A percentile compares a stretch with the other conserved stretches of the same genome.
Evolutionary conservation across 37 sponge, comb jelly and placozoan genomes (phyloP).

Genomic region (Lycopodina hypogea): DNA sequence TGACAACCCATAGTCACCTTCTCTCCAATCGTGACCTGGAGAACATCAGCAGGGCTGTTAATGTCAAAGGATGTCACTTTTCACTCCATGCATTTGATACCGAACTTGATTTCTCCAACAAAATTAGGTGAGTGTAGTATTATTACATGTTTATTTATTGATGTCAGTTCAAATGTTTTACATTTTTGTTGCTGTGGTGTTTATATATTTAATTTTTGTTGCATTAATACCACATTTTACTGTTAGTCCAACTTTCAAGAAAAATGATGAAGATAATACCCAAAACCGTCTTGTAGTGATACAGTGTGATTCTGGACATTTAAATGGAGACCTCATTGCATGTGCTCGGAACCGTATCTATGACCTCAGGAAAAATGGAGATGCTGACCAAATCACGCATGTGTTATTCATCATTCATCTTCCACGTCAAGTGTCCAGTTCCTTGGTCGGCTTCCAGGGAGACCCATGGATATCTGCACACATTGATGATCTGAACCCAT

Average conservation of each 20-base stretch:
- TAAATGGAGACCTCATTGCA: conserved; percentile 79
- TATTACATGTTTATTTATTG: not conserved
- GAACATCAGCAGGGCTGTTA: not conserved
- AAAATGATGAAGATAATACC: not conserved
- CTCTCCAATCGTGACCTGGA: conserved; percentile 45
- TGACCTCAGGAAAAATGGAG: conserved; percentile 39
- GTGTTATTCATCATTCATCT: conserved; percentile 66
- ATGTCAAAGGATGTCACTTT: not conserved
- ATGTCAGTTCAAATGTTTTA: not conserved
- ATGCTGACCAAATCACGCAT: conserved; percentile 27
- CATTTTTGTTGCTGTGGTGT: not conserved
- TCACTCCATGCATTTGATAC: conserved; percentile 80
- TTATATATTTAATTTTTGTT: not conserved
- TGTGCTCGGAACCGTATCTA: conserved; percentile 82
- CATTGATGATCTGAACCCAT: conserved; percentile 68
- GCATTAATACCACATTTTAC: not conserved
- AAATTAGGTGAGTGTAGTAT: conserved; percentile 51
- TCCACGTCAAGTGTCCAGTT: conserved; percentile 37
- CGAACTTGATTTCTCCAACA: conserved; percentile 70
- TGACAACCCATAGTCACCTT: conserved; percentile 82
- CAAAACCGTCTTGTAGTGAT: conserved; percentile 45
- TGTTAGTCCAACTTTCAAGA: conserved; percentile 14
- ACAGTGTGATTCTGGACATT: conserved; percentile 85
- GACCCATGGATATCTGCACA: conserved; percentile 73
- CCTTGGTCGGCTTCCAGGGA: conserved; percentile 78